Evolutionary conservation across 2,113 vertebrate species (phyloP).

Genomic region (Chunga burmeisteri): DNA sequence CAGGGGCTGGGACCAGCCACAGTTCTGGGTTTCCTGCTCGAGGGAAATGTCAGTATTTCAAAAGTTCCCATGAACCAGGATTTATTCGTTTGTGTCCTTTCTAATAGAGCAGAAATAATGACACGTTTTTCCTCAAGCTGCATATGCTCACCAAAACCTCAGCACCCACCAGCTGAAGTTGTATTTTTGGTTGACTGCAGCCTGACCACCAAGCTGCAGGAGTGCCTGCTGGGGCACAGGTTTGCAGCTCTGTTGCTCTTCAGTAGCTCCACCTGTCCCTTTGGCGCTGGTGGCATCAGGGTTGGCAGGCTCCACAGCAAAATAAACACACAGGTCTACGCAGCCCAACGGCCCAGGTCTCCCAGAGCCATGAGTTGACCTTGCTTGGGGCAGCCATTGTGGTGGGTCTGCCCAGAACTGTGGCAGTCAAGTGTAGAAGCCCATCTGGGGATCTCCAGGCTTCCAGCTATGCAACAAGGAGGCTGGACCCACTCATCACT

Average conservation of each 20-base stretch:
- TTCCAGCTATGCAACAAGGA: background rate
- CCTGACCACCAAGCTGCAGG: background rate
- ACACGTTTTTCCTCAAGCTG: background rate
- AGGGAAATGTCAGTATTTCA: background rate
- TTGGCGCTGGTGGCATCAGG: background rate
- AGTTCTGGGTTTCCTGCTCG: background rate
- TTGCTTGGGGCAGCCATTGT: background rate
- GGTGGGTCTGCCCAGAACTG: background rate
- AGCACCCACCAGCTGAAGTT: background rate
- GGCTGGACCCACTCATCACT: fast-evolving
- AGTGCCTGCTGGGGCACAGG: background rate
- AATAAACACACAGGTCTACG: fast-evolving
- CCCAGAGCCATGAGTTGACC: background rate
- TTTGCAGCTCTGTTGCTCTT: background rate
- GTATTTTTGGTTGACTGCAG: background rate
- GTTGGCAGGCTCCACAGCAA: background rate
- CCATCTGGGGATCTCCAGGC: background rate
- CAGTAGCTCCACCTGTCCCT: fast-evolving
- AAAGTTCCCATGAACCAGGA: background rate
- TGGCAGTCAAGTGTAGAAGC: background rate
- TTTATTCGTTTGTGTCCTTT: slow-evolving; percentile 6
- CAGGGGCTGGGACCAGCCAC: background rate
- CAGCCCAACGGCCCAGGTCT: fast-evolving
- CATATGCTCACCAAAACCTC: background rate
- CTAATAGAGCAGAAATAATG: background rate